These are phyloP conservation scores for Anisognathus igniventris DNA, from an alignment of 2,797 vertebrate genomes.

Conservation along the genomic window DNA sequence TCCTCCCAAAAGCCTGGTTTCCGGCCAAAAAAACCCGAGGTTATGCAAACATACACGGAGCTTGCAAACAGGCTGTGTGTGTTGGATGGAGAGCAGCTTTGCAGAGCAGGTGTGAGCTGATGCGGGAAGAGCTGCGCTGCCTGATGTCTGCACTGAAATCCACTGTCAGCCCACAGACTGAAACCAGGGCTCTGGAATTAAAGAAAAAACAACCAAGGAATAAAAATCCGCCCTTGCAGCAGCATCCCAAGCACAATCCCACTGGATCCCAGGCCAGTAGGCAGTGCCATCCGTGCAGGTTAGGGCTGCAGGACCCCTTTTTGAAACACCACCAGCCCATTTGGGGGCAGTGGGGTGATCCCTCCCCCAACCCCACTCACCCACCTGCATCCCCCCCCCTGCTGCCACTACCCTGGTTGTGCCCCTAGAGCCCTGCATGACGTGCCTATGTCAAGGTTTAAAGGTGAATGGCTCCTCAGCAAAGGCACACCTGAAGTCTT, in stretches of 20 bases:
- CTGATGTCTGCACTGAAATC: not conserved
- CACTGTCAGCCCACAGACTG: not conserved
- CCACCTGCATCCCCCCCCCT: not conserved
- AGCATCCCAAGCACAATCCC: not conserved
- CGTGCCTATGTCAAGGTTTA: not conserved
- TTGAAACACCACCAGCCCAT: not conserved
- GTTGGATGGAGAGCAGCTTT: slow-evolving; percentile 38
- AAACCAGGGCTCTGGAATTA: not conserved
- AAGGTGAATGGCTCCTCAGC: not conserved
- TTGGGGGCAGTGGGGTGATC: not conserved
- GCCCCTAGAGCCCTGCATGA: not conserved
- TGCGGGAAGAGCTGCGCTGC: not conserved
- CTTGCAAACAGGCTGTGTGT: slow-evolving; percentile 46
- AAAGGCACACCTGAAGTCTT: not conserved
- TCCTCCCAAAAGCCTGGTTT: slow-evolving; percentile 56
- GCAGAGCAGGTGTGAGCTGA: slow-evolving; percentile 43
- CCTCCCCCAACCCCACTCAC: not conserved
- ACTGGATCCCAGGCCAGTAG: accelerated
- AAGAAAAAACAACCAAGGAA: not conserved
- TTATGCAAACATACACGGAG: slow-evolving; percentile 42
- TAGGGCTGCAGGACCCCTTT: not conserved
- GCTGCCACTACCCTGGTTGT: accelerated
- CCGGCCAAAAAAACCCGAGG: slow-evolving; percentile 38
- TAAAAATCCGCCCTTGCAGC: not conserved
- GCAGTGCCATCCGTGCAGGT: not conserved